Percentiles rank a stretch among this genome's conserved stretches.
phyloP scores from a whole-genome alignment of 2,888 invertebrate genomes.

The Leptinotarsa juncta region DNA sequence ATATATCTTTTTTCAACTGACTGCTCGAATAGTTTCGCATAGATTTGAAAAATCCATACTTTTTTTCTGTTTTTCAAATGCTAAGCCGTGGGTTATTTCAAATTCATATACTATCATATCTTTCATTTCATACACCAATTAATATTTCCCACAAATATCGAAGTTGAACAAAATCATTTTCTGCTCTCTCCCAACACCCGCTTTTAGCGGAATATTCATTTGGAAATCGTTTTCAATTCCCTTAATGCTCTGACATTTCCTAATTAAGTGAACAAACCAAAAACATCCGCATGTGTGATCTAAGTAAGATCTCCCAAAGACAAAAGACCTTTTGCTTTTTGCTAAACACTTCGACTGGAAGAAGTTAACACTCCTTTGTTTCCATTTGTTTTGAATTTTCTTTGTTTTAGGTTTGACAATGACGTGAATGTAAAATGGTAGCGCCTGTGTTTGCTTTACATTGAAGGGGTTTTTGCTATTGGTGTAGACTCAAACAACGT shows the following conservation, averaged over 20 bases:
- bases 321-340: conserved; percentile 52
- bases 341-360: conserved; percentile 60
- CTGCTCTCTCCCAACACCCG: neutral
- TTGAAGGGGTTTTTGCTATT: conserved; percentile 8
- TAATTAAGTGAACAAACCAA: conserved; percentile 45
- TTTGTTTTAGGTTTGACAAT: conserved; percentile 46
- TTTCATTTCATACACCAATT: neutral
- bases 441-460: conserved; percentile 13
- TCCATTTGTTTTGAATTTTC: conserved; percentile 47
- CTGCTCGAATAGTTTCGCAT: no score
- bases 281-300: conserved; percentile 34
- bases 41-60: no score
- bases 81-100: no score
- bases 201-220: conserved; percentile 12
- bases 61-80: no score
- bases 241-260: conserved; percentile 41
- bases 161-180: neutral
- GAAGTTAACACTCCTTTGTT: conserved; percentile 60
- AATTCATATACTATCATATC: no score
- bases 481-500: neutral
- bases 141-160: conserved; percentile 1
- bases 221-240: conserved; percentile 41
- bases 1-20: no score
- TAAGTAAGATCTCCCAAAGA: conserved; percentile 39
- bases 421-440: conserved; percentile 26